These are phyloP conservation scores for Desoria tigrina DNA, from an alignment of 2,888 invertebrate genomes.

Conservation along the genomic window DNA sequence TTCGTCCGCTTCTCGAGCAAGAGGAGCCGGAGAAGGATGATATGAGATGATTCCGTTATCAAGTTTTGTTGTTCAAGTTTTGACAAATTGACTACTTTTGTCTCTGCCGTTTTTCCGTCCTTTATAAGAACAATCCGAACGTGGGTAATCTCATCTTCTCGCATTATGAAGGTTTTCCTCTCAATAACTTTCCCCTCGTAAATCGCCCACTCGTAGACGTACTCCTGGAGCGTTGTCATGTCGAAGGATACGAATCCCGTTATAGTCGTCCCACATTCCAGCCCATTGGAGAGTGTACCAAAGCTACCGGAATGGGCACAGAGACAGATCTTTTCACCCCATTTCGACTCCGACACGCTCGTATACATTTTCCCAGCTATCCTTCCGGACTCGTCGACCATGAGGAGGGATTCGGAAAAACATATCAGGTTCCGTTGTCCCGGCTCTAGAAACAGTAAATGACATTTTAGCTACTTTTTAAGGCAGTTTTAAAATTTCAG, in stretches of 20 bases:
- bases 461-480: too few species aligned
- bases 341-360: constrained; percentile 31
- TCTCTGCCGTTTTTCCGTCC: constrained; percentile 33
- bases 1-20: constrained; percentile 36
- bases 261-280: constrained; percentile 40
- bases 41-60: constrained; percentile 42
- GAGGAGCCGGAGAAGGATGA: constrained; percentile 42
- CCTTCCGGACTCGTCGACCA: constrained; percentile 44
- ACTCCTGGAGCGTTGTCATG: constrained; percentile 45
- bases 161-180: constrained; percentile 42
- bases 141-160: constrained; percentile 32
- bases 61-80: constrained; percentile 37
- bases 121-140: constrained; percentile 27
- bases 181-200: constrained; percentile 35
- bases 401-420: constrained; percentile 46
- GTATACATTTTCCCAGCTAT: constrained; percentile 46
- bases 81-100: constrained; percentile 22
- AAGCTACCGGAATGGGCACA: constrained; percentile 46
- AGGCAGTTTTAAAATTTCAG: too few species aligned
- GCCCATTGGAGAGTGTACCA: constrained; percentile 38
- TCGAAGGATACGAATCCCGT: constrained; percentile 41
- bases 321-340: constrained; percentile 36
- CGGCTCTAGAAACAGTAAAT: constrained; percentile 1
- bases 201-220: constrained; percentile 49
- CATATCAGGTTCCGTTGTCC: constrained; percentile 30